A percentile compares a stretch with the other conserved stretches of the same genome.
These are phyloP conservation scores for Nanger granti DNA, from an alignment of 2,113 vertebrate genomes.

Conservation along the genomic window DNA sequence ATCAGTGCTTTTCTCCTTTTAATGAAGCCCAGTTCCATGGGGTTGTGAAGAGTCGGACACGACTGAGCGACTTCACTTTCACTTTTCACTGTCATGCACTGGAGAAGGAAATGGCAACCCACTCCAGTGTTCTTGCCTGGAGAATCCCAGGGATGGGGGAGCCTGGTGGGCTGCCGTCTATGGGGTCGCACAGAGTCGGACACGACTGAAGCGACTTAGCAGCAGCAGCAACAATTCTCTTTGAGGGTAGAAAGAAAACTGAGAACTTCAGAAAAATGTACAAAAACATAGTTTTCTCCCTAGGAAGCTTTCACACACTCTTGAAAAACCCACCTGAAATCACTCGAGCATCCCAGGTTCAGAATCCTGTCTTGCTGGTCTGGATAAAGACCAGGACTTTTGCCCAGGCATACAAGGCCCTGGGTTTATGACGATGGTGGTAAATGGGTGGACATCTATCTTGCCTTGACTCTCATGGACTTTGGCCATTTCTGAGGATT, in stretches of 20 bases:
- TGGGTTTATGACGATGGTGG: neutral
- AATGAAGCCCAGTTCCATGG: neutral
- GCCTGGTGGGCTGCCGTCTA: no score
- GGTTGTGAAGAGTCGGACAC: no score
- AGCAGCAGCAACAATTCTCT: neutral
- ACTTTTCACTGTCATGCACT: no score
- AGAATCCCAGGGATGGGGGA: no score
- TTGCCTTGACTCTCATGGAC: neutral
- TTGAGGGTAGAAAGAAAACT: neutral
- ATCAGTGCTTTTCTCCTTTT: neutral
- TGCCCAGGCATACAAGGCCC: rapidly evolving
- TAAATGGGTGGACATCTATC: no score
- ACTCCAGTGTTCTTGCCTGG: no score
- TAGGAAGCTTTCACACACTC: neutral
- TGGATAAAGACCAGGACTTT: neutral
- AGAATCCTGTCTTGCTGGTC: neutral
- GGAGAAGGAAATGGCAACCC: no score
- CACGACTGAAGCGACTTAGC: neutral
- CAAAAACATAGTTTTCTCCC: neutral
- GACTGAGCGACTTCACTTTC: no score
- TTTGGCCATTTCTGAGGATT: neutral
- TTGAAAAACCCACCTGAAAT: neutral
- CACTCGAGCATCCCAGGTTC: neutral
- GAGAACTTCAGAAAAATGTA: neutral
- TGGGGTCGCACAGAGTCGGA: no score